Base-by-base conservation (phyloP, 2,888 invertebrate species). In the Patella pellucida region DNA sequence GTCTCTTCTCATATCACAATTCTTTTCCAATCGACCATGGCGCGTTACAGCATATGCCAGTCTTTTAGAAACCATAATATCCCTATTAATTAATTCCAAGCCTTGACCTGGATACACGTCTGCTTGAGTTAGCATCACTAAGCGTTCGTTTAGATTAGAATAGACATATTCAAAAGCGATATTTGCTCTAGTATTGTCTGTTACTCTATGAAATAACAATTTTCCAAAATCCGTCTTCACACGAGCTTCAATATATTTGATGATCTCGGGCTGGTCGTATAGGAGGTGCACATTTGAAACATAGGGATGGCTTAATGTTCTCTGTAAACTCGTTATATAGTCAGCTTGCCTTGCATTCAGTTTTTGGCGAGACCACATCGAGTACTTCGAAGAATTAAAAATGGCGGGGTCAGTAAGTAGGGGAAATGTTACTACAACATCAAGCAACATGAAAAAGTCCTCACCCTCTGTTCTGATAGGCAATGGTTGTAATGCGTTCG, bases 81-180 rank as follows among this genome's bases (percentile, higher is more conserved):
- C 51, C 51, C 16, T 52, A 27, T 71, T 52, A 9, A 71, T n/a
- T 14, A 19, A 16, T 19, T 16, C 71, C 4, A 71, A 71, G 7
- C 71, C 71, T 27, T 71, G 19, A 9, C n/a, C 71, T 2, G 71
- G 71, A 11, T 69, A n/a, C 16, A 69, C 50, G 27, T 69, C 69
- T 69, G 41, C 69, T 12, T 69, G 27, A n/a, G 71, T 71, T n/a
- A 51, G 19, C 71, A 71, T 71, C 51, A 71, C 71, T n/a, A 71
- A 51, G 51, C 52, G 41, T 51, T 50, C n/a, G 5, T 50, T 52
- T 3, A 50, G 52, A 52, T 71, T n/a, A 52, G 51, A 14, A 52
- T 50, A 52, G n/a, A 71, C 71, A 52, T 14, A 71, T 16, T 71
- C 71, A 3, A 71, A 71, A 15, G 27, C 27, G 19, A 51, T 51